These are phyloP conservation scores for Micrasema minimum DNA, from an alignment of 1,140 invertebrate genomes.

Conservation along the genomic window DNA sequence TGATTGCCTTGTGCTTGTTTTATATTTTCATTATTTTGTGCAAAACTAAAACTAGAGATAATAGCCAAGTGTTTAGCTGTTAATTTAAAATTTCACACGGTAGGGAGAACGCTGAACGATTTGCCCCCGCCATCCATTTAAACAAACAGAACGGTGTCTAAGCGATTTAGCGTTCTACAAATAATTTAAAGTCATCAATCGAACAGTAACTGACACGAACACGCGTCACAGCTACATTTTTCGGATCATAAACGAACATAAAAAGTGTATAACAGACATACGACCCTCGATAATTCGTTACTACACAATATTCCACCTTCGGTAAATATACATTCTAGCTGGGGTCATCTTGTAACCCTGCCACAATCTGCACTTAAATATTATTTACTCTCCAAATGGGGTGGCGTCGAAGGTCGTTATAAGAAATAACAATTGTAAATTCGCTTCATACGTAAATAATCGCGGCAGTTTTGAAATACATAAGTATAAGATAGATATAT, in stretches of 20 bases:
- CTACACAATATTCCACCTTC: neutral
- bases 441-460: too few relatives aligned
- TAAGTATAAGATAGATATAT: too few relatives aligned
- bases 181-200: slow-evolving; percentile 32
- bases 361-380: too few relatives aligned
- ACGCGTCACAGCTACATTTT: slow-evolving; percentile 9
- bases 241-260: slow-evolving; percentile 4
- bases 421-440: too few relatives aligned
- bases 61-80: neutral
- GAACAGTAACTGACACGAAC: slow-evolving; percentile 25
- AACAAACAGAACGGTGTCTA: slow-evolving; percentile 22
- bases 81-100: slow-evolving; percentile 13
- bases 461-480: too few relatives aligned
- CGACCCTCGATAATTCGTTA: slow-evolving; percentile 21
- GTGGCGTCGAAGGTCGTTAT: too few relatives aligned
- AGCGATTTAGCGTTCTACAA: slow-evolving; percentile 7
- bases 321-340: too few relatives aligned
- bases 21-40: too few relatives aligned
- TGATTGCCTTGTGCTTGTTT: too few relatives aligned
- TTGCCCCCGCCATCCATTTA: slow-evolving; percentile 9
- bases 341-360: too few relatives aligned
- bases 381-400: too few relatives aligned
- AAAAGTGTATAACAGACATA: slow-evolving; percentile 7
- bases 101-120: neutral
- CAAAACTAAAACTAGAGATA: too few relatives aligned